Conservation (phyloP, 2,797 vertebrate genomes). For the Garrulus glandarius region DNA sequence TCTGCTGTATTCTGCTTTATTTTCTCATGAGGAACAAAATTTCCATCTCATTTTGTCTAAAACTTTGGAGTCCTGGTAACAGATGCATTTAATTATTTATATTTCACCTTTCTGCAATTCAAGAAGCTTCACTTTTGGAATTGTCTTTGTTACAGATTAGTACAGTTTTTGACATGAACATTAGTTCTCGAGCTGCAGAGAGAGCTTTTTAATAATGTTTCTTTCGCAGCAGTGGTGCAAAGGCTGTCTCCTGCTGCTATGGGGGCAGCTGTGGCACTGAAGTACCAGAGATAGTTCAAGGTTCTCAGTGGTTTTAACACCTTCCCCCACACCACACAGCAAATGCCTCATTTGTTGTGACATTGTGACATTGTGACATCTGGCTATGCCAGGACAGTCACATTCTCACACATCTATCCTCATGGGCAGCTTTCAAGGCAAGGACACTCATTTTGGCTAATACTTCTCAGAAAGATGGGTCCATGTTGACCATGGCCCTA, state of each 20-base stretch:
- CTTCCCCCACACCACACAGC: not conserved
- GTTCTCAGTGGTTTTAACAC: not conserved
- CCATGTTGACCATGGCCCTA: fast-evolving
- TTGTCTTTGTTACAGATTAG: not conserved
- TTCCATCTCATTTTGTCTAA: not conserved
- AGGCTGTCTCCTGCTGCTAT: not conserved
- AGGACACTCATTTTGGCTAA: fast-evolving
- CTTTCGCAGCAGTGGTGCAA: not conserved
- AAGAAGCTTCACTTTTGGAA: not conserved
- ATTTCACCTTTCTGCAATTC: not conserved
- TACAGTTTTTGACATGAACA: not conserved
- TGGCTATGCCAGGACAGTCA: fast-evolving
- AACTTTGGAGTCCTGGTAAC: not conserved
- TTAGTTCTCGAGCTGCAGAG: not conserved
- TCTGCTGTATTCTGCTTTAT: not conserved
- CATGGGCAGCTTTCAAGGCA: fast-evolving
- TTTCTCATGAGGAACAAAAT: not conserved
- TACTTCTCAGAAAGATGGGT: not conserved
- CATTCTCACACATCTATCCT: not conserved
- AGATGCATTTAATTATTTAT: not conserved
- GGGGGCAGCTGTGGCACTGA: not conserved
- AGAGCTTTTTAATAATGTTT: not conserved
- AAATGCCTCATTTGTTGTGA: not conserved
- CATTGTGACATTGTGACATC: fast-evolving
- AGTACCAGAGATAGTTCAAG: not conserved